Conservation (phyloP, 2,113 vertebrate genomes). For the Anarhynchus alexandrinus region DNA sequence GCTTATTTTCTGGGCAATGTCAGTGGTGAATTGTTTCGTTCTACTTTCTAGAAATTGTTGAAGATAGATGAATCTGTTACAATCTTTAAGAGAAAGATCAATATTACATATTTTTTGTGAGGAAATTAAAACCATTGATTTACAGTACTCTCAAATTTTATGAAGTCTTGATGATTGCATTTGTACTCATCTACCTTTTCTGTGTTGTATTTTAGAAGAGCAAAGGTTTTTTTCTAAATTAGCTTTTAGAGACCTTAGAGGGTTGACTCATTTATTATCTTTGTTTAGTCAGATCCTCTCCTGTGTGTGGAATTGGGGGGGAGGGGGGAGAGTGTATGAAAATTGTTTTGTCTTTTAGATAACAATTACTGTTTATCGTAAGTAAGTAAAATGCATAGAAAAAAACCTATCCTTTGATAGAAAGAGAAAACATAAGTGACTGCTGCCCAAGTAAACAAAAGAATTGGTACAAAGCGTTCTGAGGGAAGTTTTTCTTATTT, state of each 20-base stretch:
- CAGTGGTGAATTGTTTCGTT: background rate
- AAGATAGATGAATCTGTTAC: background rate
- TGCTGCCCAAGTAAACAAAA: background rate
- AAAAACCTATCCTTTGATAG: background rate
- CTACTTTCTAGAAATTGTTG: background rate
- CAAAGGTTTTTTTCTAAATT: background rate
- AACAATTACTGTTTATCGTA: background rate
- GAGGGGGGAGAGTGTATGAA: background rate
- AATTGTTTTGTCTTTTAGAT: background rate
- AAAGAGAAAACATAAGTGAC: background rate
- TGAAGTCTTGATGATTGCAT: background rate
- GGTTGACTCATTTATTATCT: background rate
- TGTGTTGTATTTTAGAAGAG: background rate
- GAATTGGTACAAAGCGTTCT: background rate
- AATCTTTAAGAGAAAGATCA: background rate
- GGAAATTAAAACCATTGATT: background rate
- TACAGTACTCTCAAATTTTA: background rate
- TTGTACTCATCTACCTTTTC: background rate
- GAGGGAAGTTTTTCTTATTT: background rate
- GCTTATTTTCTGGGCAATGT: background rate
- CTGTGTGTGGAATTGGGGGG: background rate
- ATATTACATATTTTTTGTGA: background rate
- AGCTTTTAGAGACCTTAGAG: background rate
- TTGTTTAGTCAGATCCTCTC: background rate
- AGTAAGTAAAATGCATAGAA: background rate